Evolutionary conservation across 2,797 vertebrate species (phyloP), one percentile per base, ranked within the genome.

Genomic region (Nasua narica): DNA sequence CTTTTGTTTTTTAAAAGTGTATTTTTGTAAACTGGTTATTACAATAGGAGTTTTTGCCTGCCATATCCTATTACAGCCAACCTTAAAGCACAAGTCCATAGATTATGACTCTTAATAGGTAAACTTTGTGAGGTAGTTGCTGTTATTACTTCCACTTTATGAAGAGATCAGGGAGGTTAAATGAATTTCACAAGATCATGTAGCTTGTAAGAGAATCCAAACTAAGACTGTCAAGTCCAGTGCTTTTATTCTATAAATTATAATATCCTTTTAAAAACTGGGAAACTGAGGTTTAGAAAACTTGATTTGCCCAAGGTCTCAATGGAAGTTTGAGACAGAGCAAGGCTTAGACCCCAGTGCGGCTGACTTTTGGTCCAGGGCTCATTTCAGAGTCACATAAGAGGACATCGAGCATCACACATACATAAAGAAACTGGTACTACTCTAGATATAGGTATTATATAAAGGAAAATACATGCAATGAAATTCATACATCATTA

Each of bases 341-440:
- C 0, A 25, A 89, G 65, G 8, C 76, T 96, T 84, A 94, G 95
- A 87, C 14, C 25, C 43, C 23, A 29, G 9, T 78, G 37, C 4
- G 52, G 50, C 52, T 62, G 35, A 87, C 29, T 76, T 27, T 90
- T 69, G 43, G 70, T 82, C n/a, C 58, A 29, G 21, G 25, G 23
- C 10, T 89, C 21, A 43, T 91, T 95, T 91, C 50, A 92, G 25
- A 94, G 13, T 18, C 72, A 78, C 7, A 1, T 0, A 90, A 93
- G 15, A 70, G 32, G 23, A 65, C 72, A 96, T 43, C 18, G 14
- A 97, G 60, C 52, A 87, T 87, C 7, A 19, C 18, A 96, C 70
- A 74, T 7, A 10, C 78, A 67, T 86, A 76, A 97, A 94, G 72
- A 91, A 98, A 97, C 77, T 1, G 46, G 65, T 7, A 88, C 50